These are phyloP conservation scores for Leucoraja ocellata DNA, from an alignment of 2,797 vertebrate species.

Conservation along the genomic window DNA sequence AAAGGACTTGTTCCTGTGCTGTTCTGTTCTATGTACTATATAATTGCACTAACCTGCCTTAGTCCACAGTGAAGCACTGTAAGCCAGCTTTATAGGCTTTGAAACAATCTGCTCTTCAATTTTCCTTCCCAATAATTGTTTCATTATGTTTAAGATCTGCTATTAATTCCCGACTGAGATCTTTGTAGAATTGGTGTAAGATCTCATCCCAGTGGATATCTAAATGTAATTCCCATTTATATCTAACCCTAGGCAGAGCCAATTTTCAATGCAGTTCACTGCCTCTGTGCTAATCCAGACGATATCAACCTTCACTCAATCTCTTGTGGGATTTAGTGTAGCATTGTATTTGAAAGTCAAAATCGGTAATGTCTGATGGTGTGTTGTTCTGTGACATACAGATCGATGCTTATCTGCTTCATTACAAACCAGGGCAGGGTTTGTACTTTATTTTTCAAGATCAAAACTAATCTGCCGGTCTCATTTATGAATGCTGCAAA, in stretches of 20 bases:
- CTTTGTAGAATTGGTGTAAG: not conserved
- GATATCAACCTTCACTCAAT: constrained; percentile 21
- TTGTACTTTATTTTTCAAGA: not conserved
- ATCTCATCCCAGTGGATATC: not conserved
- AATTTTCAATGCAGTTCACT: constrained; percentile 4
- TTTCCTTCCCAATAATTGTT: not conserved
- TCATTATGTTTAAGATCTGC: not conserved
- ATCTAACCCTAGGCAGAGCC: not conserved
- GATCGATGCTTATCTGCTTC: not conserved
- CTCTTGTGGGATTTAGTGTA: not conserved
- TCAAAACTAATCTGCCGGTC: not conserved
- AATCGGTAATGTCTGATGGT: not conserved
- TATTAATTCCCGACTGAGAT: constrained; percentile 21
- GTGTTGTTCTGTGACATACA: not conserved
- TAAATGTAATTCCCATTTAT: constrained; percentile 15
- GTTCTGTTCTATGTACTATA: too few species aligned
- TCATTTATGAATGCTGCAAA: not conserved
- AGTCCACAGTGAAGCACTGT: not conserved
- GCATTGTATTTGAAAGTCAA: constrained; percentile 17
- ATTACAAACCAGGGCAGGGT: not conserved
- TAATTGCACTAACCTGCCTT: not conserved
- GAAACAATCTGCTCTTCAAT: not conserved
- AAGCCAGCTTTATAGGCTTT: not conserved
- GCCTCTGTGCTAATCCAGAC: not conserved
- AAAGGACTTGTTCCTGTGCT: too few species aligned